These are phyloP conservation scores for Drosophila anomalata DNA, from an alignment of 2,888 invertebrate species.

Conservation along the genomic window DNA sequence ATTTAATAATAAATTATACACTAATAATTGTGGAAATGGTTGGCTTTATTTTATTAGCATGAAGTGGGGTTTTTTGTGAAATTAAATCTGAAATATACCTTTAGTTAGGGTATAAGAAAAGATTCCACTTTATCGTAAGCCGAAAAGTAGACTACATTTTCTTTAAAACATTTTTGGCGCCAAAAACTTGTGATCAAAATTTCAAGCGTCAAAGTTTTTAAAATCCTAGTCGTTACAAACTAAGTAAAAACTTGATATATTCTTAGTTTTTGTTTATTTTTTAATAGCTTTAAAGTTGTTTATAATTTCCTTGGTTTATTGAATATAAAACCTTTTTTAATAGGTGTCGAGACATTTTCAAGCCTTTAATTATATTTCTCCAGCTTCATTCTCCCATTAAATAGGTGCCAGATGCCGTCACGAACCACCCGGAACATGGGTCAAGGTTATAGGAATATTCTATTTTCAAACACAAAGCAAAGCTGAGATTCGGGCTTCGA, in stretches of 20 bases:
- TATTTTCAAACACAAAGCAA: not conserved
- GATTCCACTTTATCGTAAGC: not conserved
- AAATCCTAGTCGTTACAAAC: not conserved
- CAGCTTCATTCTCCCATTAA: conserved; percentile 8
- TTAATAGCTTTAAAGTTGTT: not conserved
- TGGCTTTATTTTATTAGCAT: conserved; percentile 1
- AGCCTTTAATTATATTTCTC: not conserved
- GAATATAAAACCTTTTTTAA: not conserved
- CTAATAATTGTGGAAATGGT: conserved; percentile 52
- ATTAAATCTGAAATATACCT: not conserved
- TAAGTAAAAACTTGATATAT: not conserved
- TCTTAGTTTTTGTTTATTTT: not conserved
- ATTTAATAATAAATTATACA: conserved; percentile 79
- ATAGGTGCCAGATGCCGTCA: not conserved
- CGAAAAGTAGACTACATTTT: conserved; percentile 3
- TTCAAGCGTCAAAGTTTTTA: not conserved
- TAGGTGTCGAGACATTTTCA: not conserved
- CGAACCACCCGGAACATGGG: conserved; percentile 30
- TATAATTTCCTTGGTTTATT: not conserved
- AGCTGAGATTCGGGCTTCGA: conserved; percentile 2
- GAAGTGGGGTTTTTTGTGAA: not conserved
- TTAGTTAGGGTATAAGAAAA: not conserved
- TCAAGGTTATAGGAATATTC: conserved; percentile 10
- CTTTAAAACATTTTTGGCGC: not conserved
- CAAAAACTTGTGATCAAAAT: not conserved